A percentile compares a stretch with the other conserved stretches of the same genome.
Conservation (phyloP, 2,113 vertebrate species). For the Diadophis punctatus region DNA sequence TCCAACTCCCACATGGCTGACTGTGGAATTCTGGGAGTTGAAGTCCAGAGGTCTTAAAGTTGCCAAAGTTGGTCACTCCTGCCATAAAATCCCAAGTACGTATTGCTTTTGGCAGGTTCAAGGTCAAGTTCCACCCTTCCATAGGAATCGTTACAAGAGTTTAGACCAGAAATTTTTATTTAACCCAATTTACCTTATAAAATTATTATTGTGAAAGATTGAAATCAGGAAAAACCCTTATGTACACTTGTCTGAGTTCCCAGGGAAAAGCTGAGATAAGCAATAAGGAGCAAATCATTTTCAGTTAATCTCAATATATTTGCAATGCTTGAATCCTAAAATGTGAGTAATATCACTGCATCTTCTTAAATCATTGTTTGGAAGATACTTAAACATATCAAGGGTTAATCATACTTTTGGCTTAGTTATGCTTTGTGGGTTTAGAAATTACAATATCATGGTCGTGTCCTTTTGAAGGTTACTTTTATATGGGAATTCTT, state of each 20-base stretch:
- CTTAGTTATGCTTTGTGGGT: background rate
- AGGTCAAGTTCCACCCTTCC: background rate
- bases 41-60: no score
- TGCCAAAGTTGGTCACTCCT: no score
- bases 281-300: background rate
- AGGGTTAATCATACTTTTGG: background rate
- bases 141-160: background rate
- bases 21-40: no score
- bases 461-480: slow-evolving; percentile 14
- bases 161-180: background rate
- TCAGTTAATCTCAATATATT: background rate
- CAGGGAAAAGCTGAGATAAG: background rate
- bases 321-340: background rate
- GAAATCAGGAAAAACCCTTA: background rate
- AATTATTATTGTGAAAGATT: background rate
- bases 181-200: background rate
- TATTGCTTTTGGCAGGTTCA: background rate
- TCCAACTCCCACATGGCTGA: no score
- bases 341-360: background rate
- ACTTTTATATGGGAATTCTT: slow-evolving; percentile 34
- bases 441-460: background rate
- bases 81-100: background rate
- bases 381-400: background rate
- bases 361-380: background rate
- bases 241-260: background rate